Base-by-base conservation (phyloP, 2,113 vertebrate species). In the Nyctibius bracteatus region DNA sequence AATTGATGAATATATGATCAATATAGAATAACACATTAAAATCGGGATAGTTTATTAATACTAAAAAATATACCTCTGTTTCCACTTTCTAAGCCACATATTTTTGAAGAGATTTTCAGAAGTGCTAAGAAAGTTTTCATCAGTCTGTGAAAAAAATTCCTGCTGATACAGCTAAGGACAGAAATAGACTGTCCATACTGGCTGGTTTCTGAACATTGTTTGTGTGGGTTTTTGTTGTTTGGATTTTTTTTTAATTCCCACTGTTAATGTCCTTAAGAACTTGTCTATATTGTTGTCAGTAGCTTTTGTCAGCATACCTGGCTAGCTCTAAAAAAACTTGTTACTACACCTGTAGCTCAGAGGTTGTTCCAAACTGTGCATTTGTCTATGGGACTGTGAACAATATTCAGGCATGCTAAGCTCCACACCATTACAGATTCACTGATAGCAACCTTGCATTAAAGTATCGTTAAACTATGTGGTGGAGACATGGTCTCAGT, bases 181-280 rank as follows among this genome's bases (percentile, higher is more conserved):
- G 24, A 89, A 73, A 73, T 3, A 47, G 0, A 11, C 16, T 24
- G 16, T 54, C 16, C 8, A 39, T 71, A 37, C 5, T 30, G 13
- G 1, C 6, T 73, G 8, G 0, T 37, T 86, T 72, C 14, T 37
- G 16, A 54, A 15, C 1, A 1, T 8, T 67, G 4, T n/a, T 74
- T 79, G 10, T 39, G 46, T 12, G 8, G 14, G 21, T 4, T 8
- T 21, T 41, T 37, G 16, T 62, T 81, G 2, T 7, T 39, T 14
- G 7, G 1, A 25, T 63, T 18, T 16, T 52, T 14, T 75, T 44
- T 51, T 52, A 52, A 35, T 77, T 90, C 8, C 9, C 23, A 33
- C 3, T 28, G 5, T 24, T 24, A 31, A 25, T 30, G 15, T 59
- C 31, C 62, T 67, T 58, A 5, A 75, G 7, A 18, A 6, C 7